These are phyloP conservation scores for Leptopilina myrica DNA, from an alignment of 2,888 invertebrate genomes.

Conservation along the genomic window DNA sequence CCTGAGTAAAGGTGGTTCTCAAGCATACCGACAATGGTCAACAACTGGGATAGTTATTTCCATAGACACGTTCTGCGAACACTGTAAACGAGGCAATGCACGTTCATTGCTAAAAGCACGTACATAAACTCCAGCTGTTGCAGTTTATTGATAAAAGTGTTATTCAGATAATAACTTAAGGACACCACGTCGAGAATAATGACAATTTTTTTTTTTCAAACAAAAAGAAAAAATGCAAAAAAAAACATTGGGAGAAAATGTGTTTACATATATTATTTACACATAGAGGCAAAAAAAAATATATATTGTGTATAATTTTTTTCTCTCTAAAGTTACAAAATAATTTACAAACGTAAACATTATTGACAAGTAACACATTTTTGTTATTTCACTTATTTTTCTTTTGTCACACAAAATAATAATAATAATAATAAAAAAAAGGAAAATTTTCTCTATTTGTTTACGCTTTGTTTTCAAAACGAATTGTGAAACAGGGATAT, in stretches of 20 bases:
- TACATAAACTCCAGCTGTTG: slow-evolving; percentile 2
- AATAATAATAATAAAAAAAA: too few relatives aligned
- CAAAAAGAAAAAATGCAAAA: background rate
- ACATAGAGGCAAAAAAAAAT: too few relatives aligned
- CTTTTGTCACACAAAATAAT: too few relatives aligned
- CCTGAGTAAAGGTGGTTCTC: background rate
- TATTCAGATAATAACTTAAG: slow-evolving; percentile 2
- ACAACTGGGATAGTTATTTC: slow-evolving; percentile 24
- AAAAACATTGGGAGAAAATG: background rate
- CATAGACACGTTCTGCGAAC: slow-evolving; percentile 11
- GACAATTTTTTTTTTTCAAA: background rate
- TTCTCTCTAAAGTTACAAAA: too few relatives aligned
- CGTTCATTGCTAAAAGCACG: slow-evolving; percentile 6
- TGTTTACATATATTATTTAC: too few relatives aligned
- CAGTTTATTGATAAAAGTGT: slow-evolving; percentile 12
- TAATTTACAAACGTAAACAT: too few relatives aligned
- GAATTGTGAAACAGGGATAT: too few relatives aligned
- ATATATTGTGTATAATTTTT: too few relatives aligned
- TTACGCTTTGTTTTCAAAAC: too few relatives aligned
- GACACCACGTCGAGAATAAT: background rate
- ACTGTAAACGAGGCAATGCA: slow-evolving; percentile 15
- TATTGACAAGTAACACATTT: too few relatives aligned
- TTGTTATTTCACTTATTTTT: too few relatives aligned
- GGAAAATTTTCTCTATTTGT: too few relatives aligned
- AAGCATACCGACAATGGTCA: slow-evolving; percentile 22